phyloP scores from a whole-genome alignment of 2,113 vertebrate genomes.

The Lampris incognitus region DNA sequence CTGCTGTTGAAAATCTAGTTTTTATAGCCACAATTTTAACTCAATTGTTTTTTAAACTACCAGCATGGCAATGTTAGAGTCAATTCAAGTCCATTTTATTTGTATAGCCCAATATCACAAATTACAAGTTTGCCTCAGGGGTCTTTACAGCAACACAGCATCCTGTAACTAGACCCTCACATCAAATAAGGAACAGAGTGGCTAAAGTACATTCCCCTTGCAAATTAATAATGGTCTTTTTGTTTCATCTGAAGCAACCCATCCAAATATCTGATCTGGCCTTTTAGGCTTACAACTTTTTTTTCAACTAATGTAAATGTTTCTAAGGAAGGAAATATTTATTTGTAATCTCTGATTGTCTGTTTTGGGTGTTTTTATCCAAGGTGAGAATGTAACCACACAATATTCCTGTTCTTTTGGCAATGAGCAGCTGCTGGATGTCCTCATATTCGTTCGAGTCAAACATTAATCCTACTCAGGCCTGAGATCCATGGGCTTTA shows the following conservation, averaged over 20 bases:
- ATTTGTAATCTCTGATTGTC: no score
- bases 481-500: conserved; percentile 42
- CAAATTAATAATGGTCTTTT: neutral
- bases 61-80: neutral
- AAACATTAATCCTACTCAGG: conserved; percentile 39
- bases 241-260: conserved; percentile 5
- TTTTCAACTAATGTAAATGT: neutral
- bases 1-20: neutral
- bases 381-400: neutral
- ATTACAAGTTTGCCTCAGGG: no score
- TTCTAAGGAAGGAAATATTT: neutral
- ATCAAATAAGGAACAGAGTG: no score
- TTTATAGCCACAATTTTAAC: neutral
- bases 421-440: conserved; percentile 51
- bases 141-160: no score
- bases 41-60: conserved; percentile 24
- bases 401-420: conserved; percentile 18
- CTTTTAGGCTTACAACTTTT: neutral
- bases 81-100: neutral
- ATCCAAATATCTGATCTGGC: neutral
- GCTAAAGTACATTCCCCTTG: no score
- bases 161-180: no score
- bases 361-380: no score
- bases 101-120: no score
- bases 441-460: conserved; percentile 32